Evolutionary conservation across 2,888 invertebrate species (phyloP), one percentile per base, ranked within the genome.

Genomic region (Lomographa bimaculata): DNA sequence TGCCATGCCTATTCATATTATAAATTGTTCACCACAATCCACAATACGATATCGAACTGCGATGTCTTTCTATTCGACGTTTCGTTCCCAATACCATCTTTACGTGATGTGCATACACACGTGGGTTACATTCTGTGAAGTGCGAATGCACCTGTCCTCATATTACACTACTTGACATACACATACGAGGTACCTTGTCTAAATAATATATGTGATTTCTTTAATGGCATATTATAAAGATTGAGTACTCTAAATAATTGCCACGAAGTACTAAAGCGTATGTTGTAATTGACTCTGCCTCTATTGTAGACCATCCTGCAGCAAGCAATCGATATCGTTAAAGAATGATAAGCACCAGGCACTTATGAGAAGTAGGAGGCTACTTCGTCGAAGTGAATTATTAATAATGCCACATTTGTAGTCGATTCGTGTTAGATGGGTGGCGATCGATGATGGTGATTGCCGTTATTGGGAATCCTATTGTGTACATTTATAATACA

Each of bases 391-490:
- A 20, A 26, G 29, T 35, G 29, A 26, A 11, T 7, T n/a, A n/a
- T n/a, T n/a, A 16, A n/a, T 43, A 32, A 25, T 32, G 32, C 24
- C 18, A 17, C 33, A 28, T 32, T 37, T 19, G 42, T 37, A 37
- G 6, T 39, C 19, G 10, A 35, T 30, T 39, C 34, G 38, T 24
- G 23, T 30, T 27, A n/a, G n/a, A n/a, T n/a, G 38, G 30, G 40
- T 18, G 19, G 34, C 28, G 39, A 17, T 28, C n/a, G n/a, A n/a
- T n/a, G n/a, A n/a, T n/a, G n/a, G n/a, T 30, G 24, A 51, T 64
- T 52, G n/a, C 7, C 5, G 27, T 7, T 35, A 28, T 28, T 23
- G 28, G 28, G 11, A 23, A 36, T 12, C 28, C 7, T 12, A 18
- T 11, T 18, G 20, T 25, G 12, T 5, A 14, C 3, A 16, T 26